Conservation (phyloP, 1,140 invertebrate species). For the Dreissena polymorpha region DNA sequence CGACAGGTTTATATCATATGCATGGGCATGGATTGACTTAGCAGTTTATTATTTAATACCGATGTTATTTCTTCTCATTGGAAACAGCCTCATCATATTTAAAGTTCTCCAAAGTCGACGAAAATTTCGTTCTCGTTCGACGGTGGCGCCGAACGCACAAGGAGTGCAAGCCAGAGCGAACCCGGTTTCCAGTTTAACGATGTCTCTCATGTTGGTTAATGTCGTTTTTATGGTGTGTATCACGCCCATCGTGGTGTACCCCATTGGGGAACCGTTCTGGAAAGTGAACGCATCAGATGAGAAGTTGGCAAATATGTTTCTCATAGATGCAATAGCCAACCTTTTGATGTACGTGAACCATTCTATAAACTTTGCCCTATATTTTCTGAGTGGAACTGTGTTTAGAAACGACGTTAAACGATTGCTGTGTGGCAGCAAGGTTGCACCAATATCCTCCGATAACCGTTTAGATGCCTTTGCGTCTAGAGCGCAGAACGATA, state of each 20-base stretch:
- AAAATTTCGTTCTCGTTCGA: background rate
- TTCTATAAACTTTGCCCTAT: conserved; percentile 38
- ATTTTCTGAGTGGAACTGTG: conserved; percentile 40
- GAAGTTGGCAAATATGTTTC: conserved; percentile 29
- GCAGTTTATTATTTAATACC: conserved; percentile 41
- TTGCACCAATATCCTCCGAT: background rate
- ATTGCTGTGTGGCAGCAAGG: conserved; percentile 15
- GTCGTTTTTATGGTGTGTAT: conserved; percentile 43
- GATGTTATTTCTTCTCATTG: conserved; percentile 28
- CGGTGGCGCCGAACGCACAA: background rate
- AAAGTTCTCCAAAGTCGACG: conserved; percentile 32
- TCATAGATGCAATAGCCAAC: conserved; percentile 15
- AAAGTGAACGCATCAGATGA: conserved; percentile 1
- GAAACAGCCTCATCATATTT: conserved; percentile 39
- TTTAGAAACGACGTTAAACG: conserved; percentile 43
- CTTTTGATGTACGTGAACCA: conserved; percentile 47
- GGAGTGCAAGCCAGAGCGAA: background rate
- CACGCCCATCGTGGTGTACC: conserved; percentile 42
- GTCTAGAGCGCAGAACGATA: too few relatives aligned
- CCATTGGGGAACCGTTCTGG: conserved; percentile 38
- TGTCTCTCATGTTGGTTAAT: conserved; percentile 27
- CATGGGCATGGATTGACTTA: conserved; percentile 49
- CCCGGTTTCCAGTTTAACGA: conserved; percentile 32
- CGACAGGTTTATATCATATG: conserved; percentile 11
- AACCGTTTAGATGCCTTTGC: too few relatives aligned